Evolutionary conservation across 2,797 vertebrate genomes (phyloP).

Genomic region (Cuculus canorus): DNA sequence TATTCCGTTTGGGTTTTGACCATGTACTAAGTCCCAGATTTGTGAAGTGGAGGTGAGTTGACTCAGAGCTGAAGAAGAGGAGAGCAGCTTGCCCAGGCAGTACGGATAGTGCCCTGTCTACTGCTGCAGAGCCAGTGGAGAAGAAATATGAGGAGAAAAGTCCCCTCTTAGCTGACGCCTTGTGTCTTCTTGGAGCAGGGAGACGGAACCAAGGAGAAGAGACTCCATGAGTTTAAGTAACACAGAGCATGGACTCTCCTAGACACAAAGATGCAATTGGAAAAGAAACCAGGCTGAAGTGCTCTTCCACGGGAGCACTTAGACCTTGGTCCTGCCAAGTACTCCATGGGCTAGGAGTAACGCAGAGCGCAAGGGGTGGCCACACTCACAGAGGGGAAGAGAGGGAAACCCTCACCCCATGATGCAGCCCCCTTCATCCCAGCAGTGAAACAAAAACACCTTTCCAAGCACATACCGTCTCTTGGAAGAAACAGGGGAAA

Average conservation of each 20-base stretch:
- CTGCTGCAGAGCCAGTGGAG: rapidly evolving
- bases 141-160: neutral
- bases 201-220: neutral
- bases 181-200: rapidly evolving
- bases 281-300: neutral
- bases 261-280: neutral
- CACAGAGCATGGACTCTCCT: neutral
- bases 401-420: rapidly evolving
- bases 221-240: rapidly evolving
- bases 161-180: neutral
- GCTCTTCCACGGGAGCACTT: rapidly evolving
- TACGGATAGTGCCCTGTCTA: neutral
- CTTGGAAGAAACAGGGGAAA: rapidly evolving
- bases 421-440: neutral
- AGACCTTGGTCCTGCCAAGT: neutral
- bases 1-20: rapidly evolving
- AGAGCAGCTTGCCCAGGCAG: neutral
- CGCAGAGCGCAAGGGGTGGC: neutral
- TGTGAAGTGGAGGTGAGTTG: neutral
- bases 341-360: neutral
- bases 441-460: neutral
- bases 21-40: neutral
- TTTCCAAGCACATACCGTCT: rapidly evolving
- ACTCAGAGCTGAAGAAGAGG: neutral
- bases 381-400: rapidly evolving